Evolutionary conservation across 2,888 invertebrate species (phyloP), one percentile per base, ranked within the genome.

Genomic region (Ormyrus pomaceus): DNA sequence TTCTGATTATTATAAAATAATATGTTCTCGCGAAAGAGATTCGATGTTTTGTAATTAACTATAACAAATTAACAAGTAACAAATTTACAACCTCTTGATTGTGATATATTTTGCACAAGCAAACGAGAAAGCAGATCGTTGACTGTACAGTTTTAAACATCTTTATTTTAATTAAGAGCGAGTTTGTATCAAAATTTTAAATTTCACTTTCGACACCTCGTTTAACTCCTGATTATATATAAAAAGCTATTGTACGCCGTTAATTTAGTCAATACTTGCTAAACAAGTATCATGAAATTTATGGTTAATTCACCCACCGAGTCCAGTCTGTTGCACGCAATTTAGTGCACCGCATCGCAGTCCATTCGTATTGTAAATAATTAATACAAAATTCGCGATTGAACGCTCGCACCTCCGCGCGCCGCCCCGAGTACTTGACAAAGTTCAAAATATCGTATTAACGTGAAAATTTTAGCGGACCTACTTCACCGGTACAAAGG

Each of bases 361-460:
- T 56, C 50, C 51, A 9, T 51, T 64, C 64, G 48, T 51, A 61
- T 48, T 64, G 13, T 58, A 64, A 71, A 77, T 71, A 65, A 65
- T 77, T 77, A 65, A 77, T 77, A 10, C 19, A 46, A 71, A 77
- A 65, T 65, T 65, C 11, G 46, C 53, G 65, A 77, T 77, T 71
- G 65, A 71, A 51, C 71, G 65, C 71, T 65, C 51, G 56, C 10
- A 55, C 19, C 13, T 48, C 34, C 34, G 46, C 8, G 6, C 56
- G 5, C 55, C 50, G 9, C 19, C n/a, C 7, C 34, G 53, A 64
- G 56, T 45, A 46, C 64, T 19, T 5, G 46, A 11, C 72, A 73
- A 62, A 51, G 45, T 50, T 62, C 9, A n/a, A 13, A 64, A 64
- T 7, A 58, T 0, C 7, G 50, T 70, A 58, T 50, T 34, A 64